A percentile compares a stretch with the other conserved stretches of the same genome.
Conservation (phyloP, 2,888 invertebrate genomes). For the Flexamia atlantica region DNA sequence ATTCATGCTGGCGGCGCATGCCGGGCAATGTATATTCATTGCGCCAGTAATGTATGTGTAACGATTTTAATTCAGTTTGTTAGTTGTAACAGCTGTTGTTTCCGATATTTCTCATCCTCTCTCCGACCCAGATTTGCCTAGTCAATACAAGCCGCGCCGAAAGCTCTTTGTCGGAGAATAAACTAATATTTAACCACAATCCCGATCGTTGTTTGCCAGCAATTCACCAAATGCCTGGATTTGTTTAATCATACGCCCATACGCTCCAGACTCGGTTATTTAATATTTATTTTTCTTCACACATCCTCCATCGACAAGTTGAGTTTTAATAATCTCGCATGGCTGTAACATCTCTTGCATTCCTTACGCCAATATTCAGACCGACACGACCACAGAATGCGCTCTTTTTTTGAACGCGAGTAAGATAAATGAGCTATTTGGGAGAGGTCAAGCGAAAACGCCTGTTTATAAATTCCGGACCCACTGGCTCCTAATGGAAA, state of each 20-base stretch:
- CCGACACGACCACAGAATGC: neutral
- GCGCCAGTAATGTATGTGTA: slow-evolving; percentile 36
- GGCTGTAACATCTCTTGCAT: too few species aligned
- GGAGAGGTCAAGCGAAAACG: slow-evolving; percentile 23
- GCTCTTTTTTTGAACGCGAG: neutral
- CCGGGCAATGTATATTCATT: slow-evolving; percentile 45
- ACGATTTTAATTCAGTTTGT: slow-evolving; percentile 37
- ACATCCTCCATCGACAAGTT: neutral
- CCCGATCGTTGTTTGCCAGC: slow-evolving; percentile 9
- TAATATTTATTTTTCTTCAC: too few species aligned
- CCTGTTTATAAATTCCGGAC: slow-evolving; percentile 29
- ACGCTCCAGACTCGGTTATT: too few species aligned
- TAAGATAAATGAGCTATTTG: slow-evolving; percentile 34
- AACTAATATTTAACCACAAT: slow-evolving; percentile 19
- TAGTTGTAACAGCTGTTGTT: slow-evolving; percentile 47
- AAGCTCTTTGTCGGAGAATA: neutral
- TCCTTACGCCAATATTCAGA: neutral
- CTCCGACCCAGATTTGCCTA: too few species aligned
- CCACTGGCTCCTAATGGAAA: slow-evolving; percentile 23
- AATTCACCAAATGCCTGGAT: neutral
- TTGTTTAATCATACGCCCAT: neutral
- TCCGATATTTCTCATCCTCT: neutral
- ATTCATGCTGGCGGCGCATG: slow-evolving; percentile 45
- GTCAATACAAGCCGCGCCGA: neutral
- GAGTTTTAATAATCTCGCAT: neutral